Evolutionary conservation across 2,888 invertebrate species (phyloP).

Genomic region (Timandra comae): DNA sequence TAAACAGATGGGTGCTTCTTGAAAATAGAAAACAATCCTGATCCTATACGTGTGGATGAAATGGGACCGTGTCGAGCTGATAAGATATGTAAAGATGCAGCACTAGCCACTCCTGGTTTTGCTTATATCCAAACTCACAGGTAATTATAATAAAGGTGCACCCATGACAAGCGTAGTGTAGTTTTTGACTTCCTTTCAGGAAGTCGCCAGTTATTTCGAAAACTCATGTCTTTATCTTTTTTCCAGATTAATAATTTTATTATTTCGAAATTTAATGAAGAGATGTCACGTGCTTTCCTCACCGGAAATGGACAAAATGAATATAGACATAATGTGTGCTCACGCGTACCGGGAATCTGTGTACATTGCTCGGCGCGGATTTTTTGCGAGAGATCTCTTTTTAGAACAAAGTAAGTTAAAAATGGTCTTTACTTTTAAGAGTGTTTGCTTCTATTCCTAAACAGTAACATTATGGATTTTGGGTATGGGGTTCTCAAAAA

Average conservation of each 20-base stretch:
- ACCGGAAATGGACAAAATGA: constrained; percentile 6
- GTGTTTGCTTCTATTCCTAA: no score
- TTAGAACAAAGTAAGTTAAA: constrained; percentile 18
- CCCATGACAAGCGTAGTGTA: no score
- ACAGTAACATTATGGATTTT: no score
- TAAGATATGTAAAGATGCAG: background rate
- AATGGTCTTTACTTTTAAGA: no score
- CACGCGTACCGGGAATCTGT: constrained; percentile 14
- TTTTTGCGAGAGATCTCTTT: constrained; percentile 15
- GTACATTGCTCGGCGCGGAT: constrained; percentile 14
- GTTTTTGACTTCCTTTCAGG: no score
- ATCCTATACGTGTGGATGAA: background rate
- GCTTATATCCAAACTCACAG: constrained; percentile 9
- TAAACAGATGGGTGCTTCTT: no score
- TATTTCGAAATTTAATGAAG: background rate
- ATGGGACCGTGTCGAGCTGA: constrained; percentile 1
- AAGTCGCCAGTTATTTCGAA: no score
- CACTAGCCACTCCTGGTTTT: constrained; percentile 9
- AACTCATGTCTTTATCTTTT: no score
- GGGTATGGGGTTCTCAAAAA: no score
- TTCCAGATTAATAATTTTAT: no score
- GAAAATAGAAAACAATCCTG: no score
- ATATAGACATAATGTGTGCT: constrained; percentile 14
- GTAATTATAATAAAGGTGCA: constrained; percentile 2
- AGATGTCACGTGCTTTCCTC: constrained; percentile 12